Conservation (phyloP, 2,113 vertebrate genomes). For the Alouatta palliata region DNA sequence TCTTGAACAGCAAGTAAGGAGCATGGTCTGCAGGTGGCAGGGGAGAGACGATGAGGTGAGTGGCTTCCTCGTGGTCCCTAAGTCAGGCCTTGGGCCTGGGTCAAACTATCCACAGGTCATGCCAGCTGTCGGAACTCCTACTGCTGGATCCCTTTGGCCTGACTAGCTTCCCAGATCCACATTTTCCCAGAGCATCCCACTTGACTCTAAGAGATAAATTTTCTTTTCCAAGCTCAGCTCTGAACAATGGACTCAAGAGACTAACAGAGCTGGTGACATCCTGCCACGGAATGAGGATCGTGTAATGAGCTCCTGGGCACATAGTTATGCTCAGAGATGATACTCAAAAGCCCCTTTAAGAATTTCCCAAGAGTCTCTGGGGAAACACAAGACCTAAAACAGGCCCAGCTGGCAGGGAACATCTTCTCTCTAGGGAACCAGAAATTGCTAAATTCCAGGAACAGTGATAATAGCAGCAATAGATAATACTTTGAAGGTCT, state of each 20-base stretch:
- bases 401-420: background rate
- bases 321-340: background rate
- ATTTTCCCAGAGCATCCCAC: background rate
- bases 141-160: background rate
- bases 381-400: background rate
- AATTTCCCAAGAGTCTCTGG: background rate
- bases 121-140: background rate
- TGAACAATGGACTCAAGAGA: background rate
- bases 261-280: background rate
- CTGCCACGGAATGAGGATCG: accelerated
- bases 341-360: background rate
- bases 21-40: background rate
- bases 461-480: background rate
- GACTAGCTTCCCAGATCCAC: background rate
- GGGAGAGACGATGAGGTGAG: background rate
- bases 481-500: background rate
- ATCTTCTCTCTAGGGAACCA: background rate
- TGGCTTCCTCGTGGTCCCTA: background rate
- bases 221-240: background rate
- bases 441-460: background rate
- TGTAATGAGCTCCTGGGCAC: background rate
- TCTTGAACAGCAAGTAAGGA: background rate
- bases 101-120: no score
- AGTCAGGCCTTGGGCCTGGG: background rate
- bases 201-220: background rate